These are phyloP conservation scores for Carduelis carduelis DNA, from an alignment of 2,797 vertebrate species.

Conservation along the genomic window DNA sequence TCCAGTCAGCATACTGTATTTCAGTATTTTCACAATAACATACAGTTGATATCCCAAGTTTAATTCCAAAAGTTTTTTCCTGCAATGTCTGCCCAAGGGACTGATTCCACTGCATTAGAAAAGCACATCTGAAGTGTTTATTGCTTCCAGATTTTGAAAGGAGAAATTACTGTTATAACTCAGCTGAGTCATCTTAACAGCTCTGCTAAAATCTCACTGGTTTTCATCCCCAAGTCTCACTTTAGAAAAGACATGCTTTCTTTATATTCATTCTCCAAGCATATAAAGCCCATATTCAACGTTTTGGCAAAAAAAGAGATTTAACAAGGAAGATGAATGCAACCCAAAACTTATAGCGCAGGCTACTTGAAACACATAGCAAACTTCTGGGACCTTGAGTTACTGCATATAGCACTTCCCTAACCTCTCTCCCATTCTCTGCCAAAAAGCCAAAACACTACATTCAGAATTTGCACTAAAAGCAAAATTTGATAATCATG, in stretches of 20 bases:
- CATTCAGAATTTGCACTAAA: background rate
- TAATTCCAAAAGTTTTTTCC: background rate
- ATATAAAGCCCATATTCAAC: background rate
- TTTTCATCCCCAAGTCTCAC: background rate
- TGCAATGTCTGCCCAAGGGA: background rate
- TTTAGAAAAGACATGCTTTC: background rate
- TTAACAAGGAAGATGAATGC: background rate
- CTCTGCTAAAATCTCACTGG: background rate
- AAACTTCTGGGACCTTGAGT: background rate
- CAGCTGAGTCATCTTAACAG: background rate
- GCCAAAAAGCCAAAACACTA: background rate
- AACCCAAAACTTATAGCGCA: background rate
- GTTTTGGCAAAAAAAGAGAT: background rate
- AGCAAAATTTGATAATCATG: background rate
- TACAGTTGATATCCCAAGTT: background rate
- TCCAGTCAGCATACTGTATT: background rate
- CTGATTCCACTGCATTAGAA: background rate
- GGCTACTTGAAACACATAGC: background rate
- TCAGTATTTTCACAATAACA: background rate
- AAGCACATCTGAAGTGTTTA: background rate
- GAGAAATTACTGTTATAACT: conserved; percentile 15
- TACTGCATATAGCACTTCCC: background rate
- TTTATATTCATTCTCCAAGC: background rate
- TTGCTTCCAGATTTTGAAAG: conserved; percentile 27
- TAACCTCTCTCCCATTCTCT: background rate